Conservation (phyloP, 2,797 vertebrate species). For the Schizopygopsis malacanthus region DNA sequence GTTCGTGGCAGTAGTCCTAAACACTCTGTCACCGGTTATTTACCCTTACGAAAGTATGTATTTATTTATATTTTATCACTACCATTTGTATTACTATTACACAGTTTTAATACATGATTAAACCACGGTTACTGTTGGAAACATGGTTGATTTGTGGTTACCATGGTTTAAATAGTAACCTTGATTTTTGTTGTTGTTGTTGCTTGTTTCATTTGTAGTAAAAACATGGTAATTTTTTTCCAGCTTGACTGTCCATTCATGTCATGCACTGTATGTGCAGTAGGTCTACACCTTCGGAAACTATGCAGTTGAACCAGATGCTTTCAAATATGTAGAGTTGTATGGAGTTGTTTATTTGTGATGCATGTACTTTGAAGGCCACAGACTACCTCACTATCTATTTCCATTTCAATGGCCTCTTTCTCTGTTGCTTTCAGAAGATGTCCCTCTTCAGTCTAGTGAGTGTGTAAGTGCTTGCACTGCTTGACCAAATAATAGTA, state of each 20-base stretch:
- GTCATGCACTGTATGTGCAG: neutral
- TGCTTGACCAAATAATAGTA: constrained; percentile 2
- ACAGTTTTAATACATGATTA: too few species aligned
- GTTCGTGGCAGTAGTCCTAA: neutral
- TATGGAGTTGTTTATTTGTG: neutral
- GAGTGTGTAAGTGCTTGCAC: neutral
- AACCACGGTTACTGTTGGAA: too few species aligned
- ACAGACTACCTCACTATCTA: neutral
- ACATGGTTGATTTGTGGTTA: too few species aligned
- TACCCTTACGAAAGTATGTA: too few species aligned
- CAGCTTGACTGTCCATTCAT: neutral
- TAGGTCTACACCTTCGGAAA: neutral
- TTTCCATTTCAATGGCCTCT: neutral
- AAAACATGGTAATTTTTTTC: too few species aligned
- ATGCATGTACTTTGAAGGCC: neutral
- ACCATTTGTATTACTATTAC: too few species aligned
- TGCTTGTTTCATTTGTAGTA: too few species aligned
- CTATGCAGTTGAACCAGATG: neutral
- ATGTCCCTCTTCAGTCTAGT: neutral
- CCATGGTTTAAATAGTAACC: too few species aligned
- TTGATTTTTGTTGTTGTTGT: too few species aligned
- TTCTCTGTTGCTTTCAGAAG: neutral
- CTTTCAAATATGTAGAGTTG: neutral
- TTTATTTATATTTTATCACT: too few species aligned
- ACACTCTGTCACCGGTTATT: neutral